Evolutionary conservation across 2,888 invertebrate species (phyloP).

Genomic region (Gymnosoma rotundatum): DNA sequence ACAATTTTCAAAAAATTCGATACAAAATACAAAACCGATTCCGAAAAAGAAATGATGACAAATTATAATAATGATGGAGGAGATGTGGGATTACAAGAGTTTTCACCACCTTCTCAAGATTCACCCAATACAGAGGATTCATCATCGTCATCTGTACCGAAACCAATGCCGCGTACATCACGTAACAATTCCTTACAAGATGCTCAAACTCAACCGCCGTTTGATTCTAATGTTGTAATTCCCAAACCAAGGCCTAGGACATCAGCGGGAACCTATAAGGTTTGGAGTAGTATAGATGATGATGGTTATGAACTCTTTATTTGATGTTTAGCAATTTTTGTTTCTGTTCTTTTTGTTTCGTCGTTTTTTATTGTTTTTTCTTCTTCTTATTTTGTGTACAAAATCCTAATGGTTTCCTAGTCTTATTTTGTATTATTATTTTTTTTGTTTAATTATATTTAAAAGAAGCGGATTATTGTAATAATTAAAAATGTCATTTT

Average conservation of each 20-base stretch:
- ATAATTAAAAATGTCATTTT: constrained; percentile 56
- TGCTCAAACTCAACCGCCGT: constrained; percentile 81
- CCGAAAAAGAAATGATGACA: constrained; percentile 76
- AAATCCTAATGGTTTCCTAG: not conserved
- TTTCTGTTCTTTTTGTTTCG: not conserved
- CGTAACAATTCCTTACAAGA: constrained; percentile 89
- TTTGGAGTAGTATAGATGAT: constrained; percentile 78
- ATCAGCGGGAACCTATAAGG: constrained; percentile 90
- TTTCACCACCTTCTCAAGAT: constrained; percentile 78
- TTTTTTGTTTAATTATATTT: not conserved
- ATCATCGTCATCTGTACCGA: constrained; percentile 85
- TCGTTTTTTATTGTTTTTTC: not conserved
- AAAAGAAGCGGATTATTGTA: not conserved
- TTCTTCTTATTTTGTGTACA: constrained; percentile 8
- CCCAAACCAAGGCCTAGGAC: constrained; percentile 87
- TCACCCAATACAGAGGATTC: constrained; percentile 81
- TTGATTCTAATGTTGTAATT: constrained; percentile 74
- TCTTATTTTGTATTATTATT: constrained; percentile 8
- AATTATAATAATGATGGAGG: constrained; percentile 69
- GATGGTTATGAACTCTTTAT: constrained; percentile 39
- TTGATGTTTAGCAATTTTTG: constrained; percentile 21
- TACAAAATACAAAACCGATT: constrained; percentile 81
- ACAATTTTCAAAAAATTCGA: constrained; percentile 86
- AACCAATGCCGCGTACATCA: constrained; percentile 90
- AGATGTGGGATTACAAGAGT: constrained; percentile 78